Evolutionary conservation across 2,113 vertebrate species (phyloP).

Genomic region (Lonchura striata): DNA sequence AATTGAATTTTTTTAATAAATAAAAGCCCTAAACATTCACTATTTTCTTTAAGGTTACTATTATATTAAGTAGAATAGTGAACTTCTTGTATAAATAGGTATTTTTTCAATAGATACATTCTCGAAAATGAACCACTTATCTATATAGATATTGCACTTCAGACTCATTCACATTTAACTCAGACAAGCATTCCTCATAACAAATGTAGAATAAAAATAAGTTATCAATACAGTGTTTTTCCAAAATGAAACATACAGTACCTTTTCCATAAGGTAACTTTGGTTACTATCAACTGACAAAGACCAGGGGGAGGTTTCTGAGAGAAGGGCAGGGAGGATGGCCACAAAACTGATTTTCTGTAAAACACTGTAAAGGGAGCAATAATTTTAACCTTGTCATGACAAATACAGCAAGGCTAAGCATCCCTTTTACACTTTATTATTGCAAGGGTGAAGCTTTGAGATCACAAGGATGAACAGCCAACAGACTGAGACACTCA

Average conservation of each 20-base stretch:
- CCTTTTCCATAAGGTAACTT: constrained; percentile 49
- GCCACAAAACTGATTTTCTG: neutral
- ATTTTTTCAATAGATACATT: constrained; percentile 50
- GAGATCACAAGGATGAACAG: neutral
- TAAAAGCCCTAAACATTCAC: constrained; percentile 47
- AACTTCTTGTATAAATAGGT: constrained; percentile 46
- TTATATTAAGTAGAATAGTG: constrained; percentile 38
- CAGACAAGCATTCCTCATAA: constrained; percentile 56
- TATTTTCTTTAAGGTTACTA: constrained; percentile 44
- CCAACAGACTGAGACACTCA: neutral
- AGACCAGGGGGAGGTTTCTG: constrained; percentile 4
- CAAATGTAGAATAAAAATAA: constrained; percentile 45
- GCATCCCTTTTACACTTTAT: neutral
- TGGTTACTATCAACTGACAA: constrained; percentile 46
- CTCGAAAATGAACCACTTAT: constrained; percentile 58
- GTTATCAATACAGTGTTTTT: constrained; percentile 60
- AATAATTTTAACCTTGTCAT: neutral
- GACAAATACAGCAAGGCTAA: neutral
- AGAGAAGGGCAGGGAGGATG: neutral
- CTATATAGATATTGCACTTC: constrained; percentile 71
- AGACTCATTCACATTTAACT: constrained; percentile 56
- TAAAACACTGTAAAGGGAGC: neutral
- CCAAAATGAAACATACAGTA: constrained; percentile 41
- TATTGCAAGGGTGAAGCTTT: constrained; percentile 45
- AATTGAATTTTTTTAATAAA: constrained; percentile 32